These are phyloP conservation scores for Pegea sp. DNA, from an alignment of 23 tunicate genomes.

Conservation along the genomic window DNA sequence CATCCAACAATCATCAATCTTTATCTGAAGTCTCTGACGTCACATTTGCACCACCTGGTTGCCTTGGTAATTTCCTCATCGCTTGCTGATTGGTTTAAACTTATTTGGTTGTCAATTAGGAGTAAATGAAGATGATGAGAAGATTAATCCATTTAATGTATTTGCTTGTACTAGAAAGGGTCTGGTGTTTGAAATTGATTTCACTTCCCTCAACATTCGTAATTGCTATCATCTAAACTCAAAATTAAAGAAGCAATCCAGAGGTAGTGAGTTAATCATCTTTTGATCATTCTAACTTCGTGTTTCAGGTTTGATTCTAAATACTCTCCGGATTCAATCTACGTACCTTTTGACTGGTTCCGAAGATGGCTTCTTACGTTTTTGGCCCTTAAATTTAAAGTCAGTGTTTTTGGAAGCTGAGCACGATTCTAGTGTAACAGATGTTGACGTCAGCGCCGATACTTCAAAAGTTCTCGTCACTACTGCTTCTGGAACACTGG, in stretches of 20 bases:
- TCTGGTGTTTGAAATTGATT: constrained; percentile 43
- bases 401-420: constrained; percentile 82
- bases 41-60: constrained; percentile 43
- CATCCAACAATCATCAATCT: constrained; percentile 37
- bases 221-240: neutral
- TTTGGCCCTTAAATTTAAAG: constrained; percentile 79
- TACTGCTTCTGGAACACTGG: constrained; percentile 54
- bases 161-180: constrained; percentile 71
- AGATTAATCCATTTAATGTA: constrained; percentile 3
- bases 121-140: too few relatives aligned
- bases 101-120: too few relatives aligned
- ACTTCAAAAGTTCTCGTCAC: constrained; percentile 56
- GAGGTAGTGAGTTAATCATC: too few relatives aligned
- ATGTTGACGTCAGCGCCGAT: constrained; percentile 48
- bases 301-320: constrained; percentile 23
- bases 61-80: too few relatives aligned
- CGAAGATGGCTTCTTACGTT: constrained; percentile 54
- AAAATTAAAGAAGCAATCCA: too few relatives aligned
- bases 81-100: too few relatives aligned
- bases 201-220: constrained; percentile 3
- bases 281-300: neutral
- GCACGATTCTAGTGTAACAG: constrained; percentile 56
- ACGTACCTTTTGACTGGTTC: constrained; percentile 66
- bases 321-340: constrained; percentile 15
- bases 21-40: constrained; percentile 63